Percentiles rank a stretch among this genome's conserved stretches.
Conservation (phyloP, 2,113 vertebrate genomes). For the rabbit (Oryctolagus cuniculus) region DNA sequence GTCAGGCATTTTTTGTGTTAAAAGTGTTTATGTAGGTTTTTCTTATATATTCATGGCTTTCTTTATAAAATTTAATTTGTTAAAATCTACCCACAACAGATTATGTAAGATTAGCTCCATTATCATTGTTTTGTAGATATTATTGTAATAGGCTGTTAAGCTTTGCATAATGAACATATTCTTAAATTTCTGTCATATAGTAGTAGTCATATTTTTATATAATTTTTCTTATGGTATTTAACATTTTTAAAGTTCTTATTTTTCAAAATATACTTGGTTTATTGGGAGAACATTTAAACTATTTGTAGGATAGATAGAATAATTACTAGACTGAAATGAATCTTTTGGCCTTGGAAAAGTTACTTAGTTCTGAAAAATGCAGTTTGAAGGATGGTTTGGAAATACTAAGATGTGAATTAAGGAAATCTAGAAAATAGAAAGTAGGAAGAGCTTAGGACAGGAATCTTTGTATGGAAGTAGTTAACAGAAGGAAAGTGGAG, state of each 20-base stretch:
- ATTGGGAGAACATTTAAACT: conserved; percentile 22
- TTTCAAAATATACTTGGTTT: conserved; percentile 59
- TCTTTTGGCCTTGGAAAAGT: not conserved
- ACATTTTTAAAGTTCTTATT: conserved; percentile 49
- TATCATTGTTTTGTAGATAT: not conserved
- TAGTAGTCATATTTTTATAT: conserved; percentile 9
- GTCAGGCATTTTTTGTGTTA: conserved; percentile 35
- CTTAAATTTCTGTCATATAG: not conserved
- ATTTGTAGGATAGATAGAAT: conserved; percentile 8
- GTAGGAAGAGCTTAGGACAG: not conserved
- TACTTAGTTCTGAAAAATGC: not conserved
- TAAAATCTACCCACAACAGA: conserved; percentile 18
- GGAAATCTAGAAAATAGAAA: conserved; percentile 14
- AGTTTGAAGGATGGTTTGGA: conserved; percentile 29
- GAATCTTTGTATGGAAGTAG: not conserved
- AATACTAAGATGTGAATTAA: not conserved
- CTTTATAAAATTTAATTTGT: conserved; percentile 45
- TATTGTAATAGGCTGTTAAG: not conserved
- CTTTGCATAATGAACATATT: conserved; percentile 20
- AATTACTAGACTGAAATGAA: conserved; percentile 34
- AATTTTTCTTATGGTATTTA: conserved; percentile 17
- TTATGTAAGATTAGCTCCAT: not conserved
- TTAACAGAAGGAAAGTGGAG: not conserved
- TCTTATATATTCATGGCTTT: conserved; percentile 5
- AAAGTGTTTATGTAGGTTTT: not conserved